These are phyloP conservation scores for Pipra filicauda DNA, from an alignment of 2,113 vertebrate species.

Conservation along the genomic window DNA sequence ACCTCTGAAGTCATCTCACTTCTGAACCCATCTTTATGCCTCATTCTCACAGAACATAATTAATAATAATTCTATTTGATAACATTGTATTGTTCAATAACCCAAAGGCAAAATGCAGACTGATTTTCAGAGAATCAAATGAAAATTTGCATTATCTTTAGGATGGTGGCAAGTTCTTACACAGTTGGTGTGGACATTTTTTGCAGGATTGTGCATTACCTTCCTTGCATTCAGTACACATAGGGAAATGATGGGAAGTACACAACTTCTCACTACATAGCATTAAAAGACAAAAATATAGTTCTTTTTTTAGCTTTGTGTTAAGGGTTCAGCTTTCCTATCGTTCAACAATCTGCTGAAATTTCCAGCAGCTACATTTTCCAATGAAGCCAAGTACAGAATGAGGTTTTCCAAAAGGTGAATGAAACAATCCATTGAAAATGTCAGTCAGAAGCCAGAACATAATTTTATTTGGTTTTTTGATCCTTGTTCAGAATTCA, in stretches of 20 bases:
- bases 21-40: not conserved
- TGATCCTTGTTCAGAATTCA: conserved; percentile 29
- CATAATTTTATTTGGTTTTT: conserved; percentile 52
- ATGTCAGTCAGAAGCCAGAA: conserved; percentile 55
- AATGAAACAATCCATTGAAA: conserved; percentile 52
- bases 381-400: not conserved
- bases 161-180: not conserved
- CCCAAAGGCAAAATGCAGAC: not conserved
- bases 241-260: not conserved
- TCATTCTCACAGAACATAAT: not conserved
- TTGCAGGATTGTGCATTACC: not conserved
- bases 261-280: not conserved
- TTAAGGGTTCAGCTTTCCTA: not conserved
- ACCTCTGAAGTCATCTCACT: not conserved
- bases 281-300: not conserved
- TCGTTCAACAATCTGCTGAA: conserved; percentile 14
- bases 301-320: not conserved
- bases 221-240: not conserved
- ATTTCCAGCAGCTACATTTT: conserved; percentile 30
- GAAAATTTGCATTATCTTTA: not conserved
- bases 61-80: not conserved
- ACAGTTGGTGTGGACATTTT: not conserved
- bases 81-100: not conserved
- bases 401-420: conserved; percentile 49
- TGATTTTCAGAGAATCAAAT: not conserved